Percentiles rank a stretch among this genome's conserved stretches.
phyloP scores from a whole-genome alignment of 2,797 vertebrate species.

The Pipistrellus kuhlii region DNA sequence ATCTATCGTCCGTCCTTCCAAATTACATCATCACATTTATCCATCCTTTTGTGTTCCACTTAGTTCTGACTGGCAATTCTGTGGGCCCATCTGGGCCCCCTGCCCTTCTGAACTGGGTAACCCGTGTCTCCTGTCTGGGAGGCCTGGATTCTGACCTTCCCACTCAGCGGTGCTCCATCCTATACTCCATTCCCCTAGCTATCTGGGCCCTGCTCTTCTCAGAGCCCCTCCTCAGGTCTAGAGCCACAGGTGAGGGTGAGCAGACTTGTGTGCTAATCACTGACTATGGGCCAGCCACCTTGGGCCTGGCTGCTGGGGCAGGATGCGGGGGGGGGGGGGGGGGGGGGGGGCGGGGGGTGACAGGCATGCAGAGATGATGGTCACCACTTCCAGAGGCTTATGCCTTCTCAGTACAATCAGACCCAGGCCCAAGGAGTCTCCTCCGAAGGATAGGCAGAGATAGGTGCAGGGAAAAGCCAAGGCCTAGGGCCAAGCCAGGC shows the following conservation, averaged over 20 bases:
- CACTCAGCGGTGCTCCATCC: neutral
- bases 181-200: neutral
- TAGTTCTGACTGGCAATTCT: neutral
- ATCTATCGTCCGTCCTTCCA: neutral
- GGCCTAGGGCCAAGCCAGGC: neutral
- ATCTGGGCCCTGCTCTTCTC: neutral
- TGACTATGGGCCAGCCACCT: neutral
- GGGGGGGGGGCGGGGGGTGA: too few species aligned
- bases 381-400: neutral
- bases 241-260: neutral
- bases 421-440: neutral
- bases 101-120: conserved; percentile 25
- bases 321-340: neutral
- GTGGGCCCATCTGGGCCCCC: neutral
- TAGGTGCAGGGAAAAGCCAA: neutral
- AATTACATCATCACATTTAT: neutral
- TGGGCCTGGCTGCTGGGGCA: neutral
- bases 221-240: neutral
- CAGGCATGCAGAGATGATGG: neutral
- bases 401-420: neutral
- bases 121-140: neutral
- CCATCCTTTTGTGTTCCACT: neutral
- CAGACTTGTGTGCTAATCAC: neutral
- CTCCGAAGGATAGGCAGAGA: conserved; percentile 5
- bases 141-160: neutral